Evolutionary conservation across 2,113 vertebrate genomes (phyloP), one percentile per base, ranked within the genome.

Genomic region (Bubo bubo): DNA sequence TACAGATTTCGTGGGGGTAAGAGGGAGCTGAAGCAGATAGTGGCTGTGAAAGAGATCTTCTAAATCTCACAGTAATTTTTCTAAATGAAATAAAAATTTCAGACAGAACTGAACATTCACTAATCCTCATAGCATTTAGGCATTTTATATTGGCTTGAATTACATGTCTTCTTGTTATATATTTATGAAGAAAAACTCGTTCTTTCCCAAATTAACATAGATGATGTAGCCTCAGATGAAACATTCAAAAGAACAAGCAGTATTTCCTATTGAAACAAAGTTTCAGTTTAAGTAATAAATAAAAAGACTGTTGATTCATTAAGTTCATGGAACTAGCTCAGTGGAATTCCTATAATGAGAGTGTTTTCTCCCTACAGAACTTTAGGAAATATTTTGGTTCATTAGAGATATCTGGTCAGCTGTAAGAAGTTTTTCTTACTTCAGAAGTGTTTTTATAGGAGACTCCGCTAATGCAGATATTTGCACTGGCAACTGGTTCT

Each of bases 361-460:
- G 26, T 53, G 23, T 73, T 86, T 95, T 47, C 47, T 74, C 94
- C 77, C 60, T 60, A 22, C 28, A 52, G 73, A 91, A 37, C 62
- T 94, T 79, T 10, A 80, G 75, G 60, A 88, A 94, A 84, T 83
- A 67, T 89, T 77, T 84, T 74, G 21, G 21, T 86, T 90, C 79
- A 75, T 92, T 86, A 81, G 52, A 86, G 80, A 52, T 60, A 93
- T 91, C 94, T 95, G 92, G 79, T 92, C 79, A 88, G 12, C 72
- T 81, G 14, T 68, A 92, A 80, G 79, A 92, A 95, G 76, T 79
- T 93, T 92, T 86, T 93, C 75, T 88, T 79, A 64, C 70, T 82
- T 88, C 66, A 91, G 18, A 88, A 62, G 67, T 84, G 47, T 83
- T 93, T 96, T 93, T 92, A 34, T 56, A 75, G 66, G 82, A 88